These are phyloP conservation scores for Temnothorax curvispinosus DNA, from an alignment of 1,140 invertebrate species.

Conservation along the genomic window DNA sequence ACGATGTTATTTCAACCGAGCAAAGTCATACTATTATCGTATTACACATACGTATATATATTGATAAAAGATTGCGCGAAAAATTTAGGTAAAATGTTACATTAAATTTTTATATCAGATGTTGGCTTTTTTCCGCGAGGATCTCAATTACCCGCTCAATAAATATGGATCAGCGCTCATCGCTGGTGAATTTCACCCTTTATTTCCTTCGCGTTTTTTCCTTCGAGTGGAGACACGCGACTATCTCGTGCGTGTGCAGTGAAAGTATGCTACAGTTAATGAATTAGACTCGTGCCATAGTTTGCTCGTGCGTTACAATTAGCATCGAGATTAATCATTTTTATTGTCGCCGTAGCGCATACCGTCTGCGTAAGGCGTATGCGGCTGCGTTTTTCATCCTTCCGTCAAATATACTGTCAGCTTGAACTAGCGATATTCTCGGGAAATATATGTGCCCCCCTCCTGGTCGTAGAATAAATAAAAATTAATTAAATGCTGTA, in stretches of 20 bases:
- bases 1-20: neutral
- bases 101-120: conserved; percentile 11
- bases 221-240: neutral
- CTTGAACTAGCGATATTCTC: neutral
- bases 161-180: neutral
- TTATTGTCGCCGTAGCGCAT: conserved; percentile 10
- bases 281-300: conserved; percentile 20
- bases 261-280: conserved; percentile 14
- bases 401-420: neutral
- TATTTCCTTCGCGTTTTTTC: neutral
- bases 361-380: neutral
- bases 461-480: neutral
- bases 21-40: neutral
- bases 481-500: neutral
- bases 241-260: neutral
- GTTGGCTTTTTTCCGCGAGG: neutral
- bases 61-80: neutral
- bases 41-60: neutral
- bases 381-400: neutral
- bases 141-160: neutral
- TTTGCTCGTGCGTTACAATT: conserved; percentile 29
- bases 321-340: conserved; percentile 38
- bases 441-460: neutral
- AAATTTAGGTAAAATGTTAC: neutral
- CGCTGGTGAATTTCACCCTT: neutral